phyloP scores from a whole-genome alignment of 1,140 invertebrate species.

The Drosophila auraria region DNA sequence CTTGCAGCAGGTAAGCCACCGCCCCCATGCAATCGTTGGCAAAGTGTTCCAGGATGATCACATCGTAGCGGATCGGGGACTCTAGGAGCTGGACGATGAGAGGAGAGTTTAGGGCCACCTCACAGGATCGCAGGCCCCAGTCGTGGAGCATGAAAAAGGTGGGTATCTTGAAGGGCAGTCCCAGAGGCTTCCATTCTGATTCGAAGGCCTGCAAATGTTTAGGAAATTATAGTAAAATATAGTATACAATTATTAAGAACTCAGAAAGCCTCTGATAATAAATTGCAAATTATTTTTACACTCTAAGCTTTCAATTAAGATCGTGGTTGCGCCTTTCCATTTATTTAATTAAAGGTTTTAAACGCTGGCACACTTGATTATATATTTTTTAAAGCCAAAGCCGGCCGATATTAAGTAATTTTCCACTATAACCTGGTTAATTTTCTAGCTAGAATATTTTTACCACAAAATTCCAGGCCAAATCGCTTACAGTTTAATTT shows the following conservation, averaged over 20 bases:
- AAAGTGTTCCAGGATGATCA: slow-evolving; percentile 88
- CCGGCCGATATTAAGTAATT: background rate
- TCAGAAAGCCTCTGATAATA: background rate
- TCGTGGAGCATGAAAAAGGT: slow-evolving; percentile 68
- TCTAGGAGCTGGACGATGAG: slow-evolving; percentile 59
- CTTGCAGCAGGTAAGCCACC: slow-evolving; percentile 87
- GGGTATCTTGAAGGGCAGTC: slow-evolving; percentile 58
- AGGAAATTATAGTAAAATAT: background rate
- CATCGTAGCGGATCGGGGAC: slow-evolving; percentile 86
- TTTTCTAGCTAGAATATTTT: background rate
- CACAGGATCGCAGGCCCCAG: slow-evolving; percentile 85
- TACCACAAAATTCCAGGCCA: background rate
- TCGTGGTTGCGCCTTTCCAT: background rate
- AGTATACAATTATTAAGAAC: too few species aligned
- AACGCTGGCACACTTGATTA: background rate
- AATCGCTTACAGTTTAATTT: background rate
- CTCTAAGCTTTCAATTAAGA: background rate
- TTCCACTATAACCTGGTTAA: background rate
- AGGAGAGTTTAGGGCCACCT: slow-evolving; percentile 85
- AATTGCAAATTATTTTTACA: background rate
- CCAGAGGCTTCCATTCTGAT: slow-evolving; percentile 29
- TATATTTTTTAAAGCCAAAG: background rate
- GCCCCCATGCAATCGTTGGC: slow-evolving; percentile 88
- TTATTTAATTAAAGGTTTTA: background rate
- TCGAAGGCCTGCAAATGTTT: slow-evolving; percentile 43